phyloP scores from a whole-genome alignment of 2,797 vertebrate genomes.

The Betta splendens region DNA sequence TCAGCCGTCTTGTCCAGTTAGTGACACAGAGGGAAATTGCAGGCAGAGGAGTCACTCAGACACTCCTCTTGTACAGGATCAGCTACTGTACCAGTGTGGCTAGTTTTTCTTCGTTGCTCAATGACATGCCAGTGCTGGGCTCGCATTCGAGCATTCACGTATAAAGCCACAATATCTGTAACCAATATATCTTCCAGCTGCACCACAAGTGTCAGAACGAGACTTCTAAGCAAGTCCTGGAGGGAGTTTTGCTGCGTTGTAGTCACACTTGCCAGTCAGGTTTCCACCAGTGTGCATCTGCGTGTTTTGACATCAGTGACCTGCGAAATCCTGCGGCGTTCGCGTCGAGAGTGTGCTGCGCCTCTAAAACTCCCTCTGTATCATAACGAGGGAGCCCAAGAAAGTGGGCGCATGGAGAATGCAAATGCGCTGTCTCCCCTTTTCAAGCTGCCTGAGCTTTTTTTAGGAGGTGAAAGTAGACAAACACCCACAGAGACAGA shows the following conservation, averaged over 20 bases:
- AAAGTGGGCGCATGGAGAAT: slow-evolving; percentile 33
- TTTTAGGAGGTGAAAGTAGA: slow-evolving; percentile 76
- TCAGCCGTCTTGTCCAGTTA: slow-evolving; percentile 37
- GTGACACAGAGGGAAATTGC: slow-evolving; percentile 13
- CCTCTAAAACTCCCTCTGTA: slow-evolving; percentile 14
- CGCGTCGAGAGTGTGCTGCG: slow-evolving; percentile 18
- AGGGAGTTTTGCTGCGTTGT: slow-evolving; percentile 8
- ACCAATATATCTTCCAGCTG: not conserved
- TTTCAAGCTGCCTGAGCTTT: slow-evolving; percentile 42
- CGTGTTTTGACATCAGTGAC: slow-evolving; percentile 12
- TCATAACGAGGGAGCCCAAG: slow-evolving; percentile 12
- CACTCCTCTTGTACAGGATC: slow-evolving; percentile 9
- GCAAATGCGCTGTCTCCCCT: slow-evolving; percentile 32
- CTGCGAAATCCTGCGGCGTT: not conserved
- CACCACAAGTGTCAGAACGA: slow-evolving; percentile 8
- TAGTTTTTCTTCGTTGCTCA: slow-evolving; percentile 6
- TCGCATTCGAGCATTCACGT: not conserved
- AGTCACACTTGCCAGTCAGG: not conserved
- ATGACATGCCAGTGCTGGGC: not conserved
- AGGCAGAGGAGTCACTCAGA: not conserved
- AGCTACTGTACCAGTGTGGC: not conserved
- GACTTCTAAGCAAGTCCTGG: not conserved
- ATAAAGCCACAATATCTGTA: slow-evolving; percentile 3
- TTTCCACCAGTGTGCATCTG: not conserved
- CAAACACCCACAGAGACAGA: slow-evolving; percentile 70